phyloP scores from a whole-genome alignment of 2,797 vertebrate species.

The Monodelphis domestica region DNA sequence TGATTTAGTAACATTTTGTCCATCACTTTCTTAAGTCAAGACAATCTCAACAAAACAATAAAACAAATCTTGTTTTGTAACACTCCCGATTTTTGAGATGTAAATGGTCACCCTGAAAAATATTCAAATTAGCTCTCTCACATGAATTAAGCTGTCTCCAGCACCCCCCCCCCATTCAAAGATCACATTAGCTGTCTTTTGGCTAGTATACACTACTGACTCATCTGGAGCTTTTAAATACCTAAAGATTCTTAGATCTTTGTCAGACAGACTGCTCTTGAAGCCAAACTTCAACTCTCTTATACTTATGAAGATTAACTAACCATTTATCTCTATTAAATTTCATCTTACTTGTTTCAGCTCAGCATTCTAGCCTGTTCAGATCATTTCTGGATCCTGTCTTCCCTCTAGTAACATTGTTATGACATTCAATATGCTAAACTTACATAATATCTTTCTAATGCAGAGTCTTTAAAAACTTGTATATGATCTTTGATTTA shows the following conservation, averaged over 20 bases:
- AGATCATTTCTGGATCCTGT: background rate
- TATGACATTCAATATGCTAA: background rate
- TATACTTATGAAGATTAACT: background rate
- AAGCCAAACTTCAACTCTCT: background rate
- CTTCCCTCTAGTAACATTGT: background rate
- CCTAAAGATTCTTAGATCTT: background rate
- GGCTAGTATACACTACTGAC: background rate
- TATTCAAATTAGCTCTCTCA: background rate
- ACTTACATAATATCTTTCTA: background rate
- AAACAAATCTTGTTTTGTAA: background rate
- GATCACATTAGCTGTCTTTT: background rate
- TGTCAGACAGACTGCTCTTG: background rate
- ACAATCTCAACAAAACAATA: background rate
- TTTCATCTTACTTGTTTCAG: background rate
- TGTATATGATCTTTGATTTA: constrained; percentile 58
- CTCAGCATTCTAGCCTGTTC: background rate
- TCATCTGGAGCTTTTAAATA: background rate
- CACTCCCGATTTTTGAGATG: background rate
- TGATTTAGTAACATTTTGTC: background rate
- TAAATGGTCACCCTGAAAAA: background rate
- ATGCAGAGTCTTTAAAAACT: constrained; percentile 15
- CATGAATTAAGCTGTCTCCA: background rate
- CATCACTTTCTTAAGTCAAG: background rate
- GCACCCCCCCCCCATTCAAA: background rate
- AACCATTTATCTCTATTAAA: background rate